Evolutionary conservation across 1,140 invertebrate genomes (phyloP), one percentile per base, ranked within the genome.

Genomic region (Vanessa tameamea): DNA sequence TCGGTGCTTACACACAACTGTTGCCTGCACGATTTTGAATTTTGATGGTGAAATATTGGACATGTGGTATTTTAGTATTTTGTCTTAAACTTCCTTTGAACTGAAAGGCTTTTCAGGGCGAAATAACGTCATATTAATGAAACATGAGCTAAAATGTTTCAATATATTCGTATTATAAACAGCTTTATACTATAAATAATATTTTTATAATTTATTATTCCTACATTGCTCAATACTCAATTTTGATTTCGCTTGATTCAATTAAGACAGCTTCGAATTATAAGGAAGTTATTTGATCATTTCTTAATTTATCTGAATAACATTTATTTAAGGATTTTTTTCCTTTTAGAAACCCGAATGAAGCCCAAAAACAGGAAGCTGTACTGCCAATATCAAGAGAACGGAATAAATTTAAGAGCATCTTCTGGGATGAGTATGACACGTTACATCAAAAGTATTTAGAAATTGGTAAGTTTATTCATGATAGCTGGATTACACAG

Each of bases 381-480:
- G 93, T 95, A 26, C 91, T 97, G 57, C 95, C 96, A 2, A 95
- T 95, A 72, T 97, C 95, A 61, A 96, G 95, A 83, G 97, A 97
- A 89, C 94, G 95, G 55, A 97, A 97, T 88, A 94, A 97, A 64
- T 98, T 97, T 87, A 95, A 96, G 67, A 96, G 95, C 66, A 95
- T 97, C 72, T 94, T 95, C 2, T 99, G 98, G 98, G 97, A 98
- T 76, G 96, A 97, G 83, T 98, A 98, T 88, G 97, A 98, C 86
- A 96, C 96, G 3, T 93, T 97, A 16, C 97, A 98, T 93, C 97
- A 98, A 84, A 97, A 98, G 86, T 98, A 98, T 93, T 94, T 98
- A 76, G 97, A 98, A 94, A 97, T 99, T 76, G 96, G 97, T 98
- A 92, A 96, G 95, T 67, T 47, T n/a, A 23, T 20, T 55, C 11